A percentile compares a stretch with the other conserved stretches of the same genome.
These are phyloP conservation scores for Heliconius hortense DNA, from an alignment of 2,888 invertebrate genomes.

Conservation along the genomic window DNA sequence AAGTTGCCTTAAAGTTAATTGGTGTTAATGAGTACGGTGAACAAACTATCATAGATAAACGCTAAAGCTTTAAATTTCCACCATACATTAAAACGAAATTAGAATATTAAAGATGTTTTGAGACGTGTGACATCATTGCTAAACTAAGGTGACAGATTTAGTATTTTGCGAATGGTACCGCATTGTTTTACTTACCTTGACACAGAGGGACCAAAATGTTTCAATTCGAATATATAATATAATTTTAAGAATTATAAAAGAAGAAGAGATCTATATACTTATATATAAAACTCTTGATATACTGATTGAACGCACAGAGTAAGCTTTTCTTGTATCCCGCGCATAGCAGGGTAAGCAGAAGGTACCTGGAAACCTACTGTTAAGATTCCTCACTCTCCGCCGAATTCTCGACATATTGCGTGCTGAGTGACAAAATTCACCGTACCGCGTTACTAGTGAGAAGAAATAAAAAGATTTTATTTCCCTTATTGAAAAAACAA, in stretches of 20 bases:
- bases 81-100: conserved; percentile 54
- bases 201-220: conserved; percentile 36
- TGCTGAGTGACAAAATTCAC: no score
- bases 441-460: no score
- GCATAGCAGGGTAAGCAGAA: no score
- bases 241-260: conserved; percentile 4
- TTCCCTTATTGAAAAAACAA: no score
- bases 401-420: no score
- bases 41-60: conserved; percentile 15
- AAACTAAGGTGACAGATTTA: conserved; percentile 54
- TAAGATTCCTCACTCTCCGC: no score
- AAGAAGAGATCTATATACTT: no score
- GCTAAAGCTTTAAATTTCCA: conserved; percentile 40
- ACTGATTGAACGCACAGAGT: no score
- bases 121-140: conserved; percentile 65
- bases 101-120: conserved; percentile 63
- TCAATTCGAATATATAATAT: conserved; percentile 30
- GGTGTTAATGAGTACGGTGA: background rate
- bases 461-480: no score
- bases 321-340: no score
- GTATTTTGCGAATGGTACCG: conserved; percentile 47
- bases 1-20: background rate
- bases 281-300: no score
- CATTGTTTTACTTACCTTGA: conserved; percentile 43
- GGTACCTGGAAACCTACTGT: no score